A percentile compares a stretch with the other conserved stretches of the same genome.
phyloP scores from a whole-genome alignment of 2,113 vertebrate genomes.

The Pangasianodon gigas region DNA sequence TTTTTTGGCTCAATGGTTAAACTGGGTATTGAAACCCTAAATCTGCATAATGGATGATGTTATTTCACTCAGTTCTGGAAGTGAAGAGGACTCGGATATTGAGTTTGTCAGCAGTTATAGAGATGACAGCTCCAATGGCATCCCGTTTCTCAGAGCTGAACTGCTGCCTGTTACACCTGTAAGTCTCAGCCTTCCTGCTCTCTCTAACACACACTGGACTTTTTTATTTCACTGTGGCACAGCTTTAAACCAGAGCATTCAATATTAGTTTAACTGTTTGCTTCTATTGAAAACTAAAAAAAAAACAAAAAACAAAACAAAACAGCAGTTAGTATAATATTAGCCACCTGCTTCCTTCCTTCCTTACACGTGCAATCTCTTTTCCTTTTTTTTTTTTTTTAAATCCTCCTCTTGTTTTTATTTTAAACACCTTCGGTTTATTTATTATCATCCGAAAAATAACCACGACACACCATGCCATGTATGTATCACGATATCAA shows the following conservation, averaged over 20 bases:
- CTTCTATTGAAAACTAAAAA: no score
- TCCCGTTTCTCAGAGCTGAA: conserved; percentile 41
- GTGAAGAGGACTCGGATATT: conserved; percentile 54
- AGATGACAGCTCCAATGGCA: conserved; percentile 15
- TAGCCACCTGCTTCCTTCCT: background rate
- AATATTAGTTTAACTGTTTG: background rate
- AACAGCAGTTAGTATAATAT: background rate
- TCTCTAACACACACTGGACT: background rate
- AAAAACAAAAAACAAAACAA: background rate
- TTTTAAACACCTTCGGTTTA: background rate
- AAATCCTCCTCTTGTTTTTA: background rate
- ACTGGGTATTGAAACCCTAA: no score
- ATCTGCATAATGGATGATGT: conserved; percentile 49
- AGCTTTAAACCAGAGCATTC: background rate
- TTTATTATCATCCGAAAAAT: background rate
- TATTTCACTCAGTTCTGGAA: conserved; percentile 57
- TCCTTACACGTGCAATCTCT: background rate
- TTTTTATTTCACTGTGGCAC: background rate
- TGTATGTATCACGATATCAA: background rate
- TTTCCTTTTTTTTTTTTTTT: background rate
- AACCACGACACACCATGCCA: no score
- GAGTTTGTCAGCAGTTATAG: conserved; percentile 50
- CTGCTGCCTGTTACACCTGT: conserved; percentile 49
- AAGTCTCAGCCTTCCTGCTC: conserved; percentile 14
- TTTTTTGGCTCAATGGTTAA: background rate